Evolutionary conservation across 1,140 invertebrate species (phyloP), one percentile per base, ranked within the genome.

Genomic region (Bombus pascuorum): DNA sequence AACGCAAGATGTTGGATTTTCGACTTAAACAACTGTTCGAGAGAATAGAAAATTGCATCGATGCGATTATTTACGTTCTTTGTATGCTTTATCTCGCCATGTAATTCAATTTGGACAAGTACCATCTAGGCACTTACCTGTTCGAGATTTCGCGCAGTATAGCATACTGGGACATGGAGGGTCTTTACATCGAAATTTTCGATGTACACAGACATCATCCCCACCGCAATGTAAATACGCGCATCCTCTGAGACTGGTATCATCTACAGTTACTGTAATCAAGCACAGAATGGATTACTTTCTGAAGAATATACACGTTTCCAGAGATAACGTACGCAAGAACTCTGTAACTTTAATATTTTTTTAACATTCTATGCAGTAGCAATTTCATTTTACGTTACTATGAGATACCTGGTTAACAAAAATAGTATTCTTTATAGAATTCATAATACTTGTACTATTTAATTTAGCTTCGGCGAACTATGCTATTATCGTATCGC

Each of bases 91-190:
- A 32, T 2, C 25, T 53, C 9, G 9, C 8, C 3, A 10, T 1
- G 18, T 47, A 70, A 47, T 53, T 47, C 10, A 70, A 80, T 71
- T 71, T 39, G 9, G 18, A 13, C 13, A 32, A 39, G 5, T 22
- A 3, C 32, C 8, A 32, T 13, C 28, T n/a, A 66, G 12, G 77
- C 70, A 18, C 28, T 84, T 37, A 94, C 93, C 93, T 90, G 70
- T 91, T 74, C 74, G 76, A 0, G 92, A 90, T 80, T 85, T 92
- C 4, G 92, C 86, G 59, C 93, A 94, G 22, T 92, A 94, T 1
- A 90, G 68, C 93, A 94, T 94, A 28, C 59, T 87, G 0, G 93
- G 93, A 85, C 93, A 94, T 0, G 93, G 89, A 65, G 89, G 83
- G 66, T 87, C 25, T 68, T 87, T 88, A 70, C 93, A 94, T 86